phyloP scores from a whole-genome alignment of 2,888 invertebrate species.

The Drosophila anomelani region DNA sequence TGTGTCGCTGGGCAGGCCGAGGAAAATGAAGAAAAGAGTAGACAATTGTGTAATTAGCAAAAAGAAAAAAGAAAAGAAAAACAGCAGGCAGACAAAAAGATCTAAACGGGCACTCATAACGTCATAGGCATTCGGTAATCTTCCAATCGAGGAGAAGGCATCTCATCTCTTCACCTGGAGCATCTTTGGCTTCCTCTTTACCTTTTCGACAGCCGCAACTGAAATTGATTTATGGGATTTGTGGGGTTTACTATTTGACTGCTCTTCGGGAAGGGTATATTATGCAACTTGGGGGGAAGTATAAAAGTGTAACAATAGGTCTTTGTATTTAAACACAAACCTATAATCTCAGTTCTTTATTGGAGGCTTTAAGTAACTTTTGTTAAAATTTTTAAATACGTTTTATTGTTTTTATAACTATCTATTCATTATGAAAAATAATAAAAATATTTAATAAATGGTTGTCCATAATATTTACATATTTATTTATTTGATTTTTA shows the following conservation, averaged over 20 bases:
- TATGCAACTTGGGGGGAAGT: slow-evolving; percentile 6
- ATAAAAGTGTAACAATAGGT: slow-evolving; percentile 4
- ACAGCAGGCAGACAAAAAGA: slow-evolving; percentile 26
- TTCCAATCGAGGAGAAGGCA: slow-evolving; percentile 19
- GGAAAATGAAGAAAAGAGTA: slow-evolving; percentile 8
- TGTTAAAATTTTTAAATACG: no score
- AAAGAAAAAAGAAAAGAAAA: slow-evolving; percentile 40
- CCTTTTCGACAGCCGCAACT: slow-evolving; percentile 14
- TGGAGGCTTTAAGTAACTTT: neutral
- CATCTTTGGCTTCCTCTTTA: slow-evolving; percentile 12
- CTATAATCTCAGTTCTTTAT: neutral
- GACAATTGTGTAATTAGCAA: slow-evolving; percentile 78
- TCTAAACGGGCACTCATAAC: slow-evolving; percentile 42
- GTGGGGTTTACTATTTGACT: neutral
- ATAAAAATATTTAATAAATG: neutral
- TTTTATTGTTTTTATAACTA: neutral
- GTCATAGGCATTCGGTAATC: slow-evolving; percentile 29
- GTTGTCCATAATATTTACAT: no score
- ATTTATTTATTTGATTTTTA: neutral
- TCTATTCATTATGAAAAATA: neutral
- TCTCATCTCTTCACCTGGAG: slow-evolving; percentile 8
- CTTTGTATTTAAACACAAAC: neutral
- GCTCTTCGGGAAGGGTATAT: slow-evolving; percentile 2
- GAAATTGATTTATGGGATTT: slow-evolving; percentile 67
- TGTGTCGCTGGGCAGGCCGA: slow-evolving; percentile 42